Evolutionary conservation across 2,797 vertebrate genomes (phyloP).

Genomic region (Gorsachius magnificus): DNA sequence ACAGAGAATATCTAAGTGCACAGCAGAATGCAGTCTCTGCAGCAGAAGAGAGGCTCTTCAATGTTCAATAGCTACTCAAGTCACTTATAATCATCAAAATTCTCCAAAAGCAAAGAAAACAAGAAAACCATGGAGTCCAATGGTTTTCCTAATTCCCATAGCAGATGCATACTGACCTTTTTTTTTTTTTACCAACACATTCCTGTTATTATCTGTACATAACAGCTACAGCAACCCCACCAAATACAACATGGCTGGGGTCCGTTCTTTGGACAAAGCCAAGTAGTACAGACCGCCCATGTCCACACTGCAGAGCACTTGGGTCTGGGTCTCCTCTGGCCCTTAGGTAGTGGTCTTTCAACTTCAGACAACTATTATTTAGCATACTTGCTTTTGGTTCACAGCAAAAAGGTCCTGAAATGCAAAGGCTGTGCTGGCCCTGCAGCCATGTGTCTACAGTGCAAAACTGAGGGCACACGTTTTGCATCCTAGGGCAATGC

Average conservation of each 20-base stretch:
- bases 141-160: neutral
- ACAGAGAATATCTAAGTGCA: neutral
- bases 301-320: neutral
- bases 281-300: neutral
- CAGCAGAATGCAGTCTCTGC: neutral
- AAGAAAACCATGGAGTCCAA: neutral
- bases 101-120: neutral
- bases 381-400: neutral
- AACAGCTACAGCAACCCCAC: neutral
- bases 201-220: neutral
- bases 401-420: neutral
- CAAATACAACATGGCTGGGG: accelerated
- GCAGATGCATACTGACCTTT: neutral
- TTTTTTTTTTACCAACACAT: neutral
- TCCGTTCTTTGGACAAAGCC: neutral
- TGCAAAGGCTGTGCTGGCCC: accelerated
- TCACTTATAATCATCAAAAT: neutral
- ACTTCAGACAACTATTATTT: neutral
- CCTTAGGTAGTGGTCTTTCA: neutral
- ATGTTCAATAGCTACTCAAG: neutral
- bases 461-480: neutral
- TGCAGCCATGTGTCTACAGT: neutral
- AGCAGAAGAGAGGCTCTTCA: neutral
- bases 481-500: neutral
- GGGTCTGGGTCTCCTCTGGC: neutral